These are phyloP conservation scores for Nasonia longicornis DNA, from an alignment of 1,140 invertebrate genomes.

Conservation along the genomic window DNA sequence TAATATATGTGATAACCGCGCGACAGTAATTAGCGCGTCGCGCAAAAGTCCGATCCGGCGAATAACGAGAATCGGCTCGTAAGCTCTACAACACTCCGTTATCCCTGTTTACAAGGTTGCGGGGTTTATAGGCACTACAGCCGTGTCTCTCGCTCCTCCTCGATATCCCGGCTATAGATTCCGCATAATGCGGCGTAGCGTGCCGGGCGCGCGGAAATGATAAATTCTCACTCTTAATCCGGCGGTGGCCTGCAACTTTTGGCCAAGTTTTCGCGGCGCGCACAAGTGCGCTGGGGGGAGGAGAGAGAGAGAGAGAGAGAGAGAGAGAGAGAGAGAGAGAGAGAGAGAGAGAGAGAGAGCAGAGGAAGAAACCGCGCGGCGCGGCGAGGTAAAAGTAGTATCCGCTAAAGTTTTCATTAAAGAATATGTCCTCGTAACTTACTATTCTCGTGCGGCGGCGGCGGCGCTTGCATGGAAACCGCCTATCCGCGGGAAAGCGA, in stretches of 20 bases:
- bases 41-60: background rate
- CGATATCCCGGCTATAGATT: background rate
- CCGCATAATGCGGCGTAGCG: background rate
- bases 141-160: too few species aligned
- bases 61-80: background rate
- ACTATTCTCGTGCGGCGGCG: constrained; percentile 7
- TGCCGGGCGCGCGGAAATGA: background rate
- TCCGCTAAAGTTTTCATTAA: constrained; percentile 50
- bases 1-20: too few species aligned
- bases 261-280: constrained; percentile 8
- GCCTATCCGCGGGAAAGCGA: constrained; percentile 10
- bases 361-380: background rate
- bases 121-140: background rate
- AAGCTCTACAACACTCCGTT: background rate
- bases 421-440: constrained; percentile 45
- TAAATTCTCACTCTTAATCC: constrained; percentile 32
- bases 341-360: too few species aligned
- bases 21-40: background rate
- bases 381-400: constrained; percentile 42
- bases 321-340: too few species aligned
- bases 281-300: background rate
- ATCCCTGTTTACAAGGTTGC: background rate
- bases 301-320: too few species aligned
- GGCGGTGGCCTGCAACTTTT: constrained; percentile 18
- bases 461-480: constrained; percentile 9